Conservation (phyloP, 2,113 vertebrate genomes). For the Anguilla japonica region DNA sequence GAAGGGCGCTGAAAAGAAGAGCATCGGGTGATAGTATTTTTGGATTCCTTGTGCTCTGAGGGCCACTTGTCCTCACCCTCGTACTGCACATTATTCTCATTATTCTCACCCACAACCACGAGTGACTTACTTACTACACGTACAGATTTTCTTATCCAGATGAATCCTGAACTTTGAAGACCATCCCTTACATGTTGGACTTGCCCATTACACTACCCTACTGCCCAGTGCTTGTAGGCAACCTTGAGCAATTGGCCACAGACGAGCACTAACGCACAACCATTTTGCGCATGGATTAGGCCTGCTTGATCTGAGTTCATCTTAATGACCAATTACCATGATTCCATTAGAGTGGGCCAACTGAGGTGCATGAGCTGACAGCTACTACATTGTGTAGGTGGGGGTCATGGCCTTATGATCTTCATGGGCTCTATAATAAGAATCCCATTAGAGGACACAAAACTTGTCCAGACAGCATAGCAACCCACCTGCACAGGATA, state of each 20-base stretch:
- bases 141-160: too few species aligned
- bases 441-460: not conserved
- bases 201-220: too few species aligned
- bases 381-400: not conserved
- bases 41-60: too few species aligned
- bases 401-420: not conserved
- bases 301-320: not conserved
- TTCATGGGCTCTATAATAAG: not conserved
- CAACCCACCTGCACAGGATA: not conserved
- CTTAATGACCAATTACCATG: not conserved
- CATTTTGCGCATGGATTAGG: not conserved
- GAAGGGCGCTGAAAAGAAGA: too few species aligned
- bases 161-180: too few species aligned
- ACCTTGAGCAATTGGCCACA: not conserved
- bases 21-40: too few species aligned
- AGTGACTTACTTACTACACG: too few species aligned
- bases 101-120: too few species aligned
- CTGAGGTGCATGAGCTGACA: not conserved
- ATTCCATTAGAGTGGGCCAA: conserved; percentile 4
- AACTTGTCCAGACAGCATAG: not conserved
- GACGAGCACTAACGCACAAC: not conserved
- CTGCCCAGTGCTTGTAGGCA: not conserved
- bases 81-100: too few species aligned
- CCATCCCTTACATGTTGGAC: too few species aligned
- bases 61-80: too few species aligned